Evolutionary conservation across 1,140 invertebrate genomes (phyloP).

Genomic region (Teleogryllus occipitalis): DNA sequence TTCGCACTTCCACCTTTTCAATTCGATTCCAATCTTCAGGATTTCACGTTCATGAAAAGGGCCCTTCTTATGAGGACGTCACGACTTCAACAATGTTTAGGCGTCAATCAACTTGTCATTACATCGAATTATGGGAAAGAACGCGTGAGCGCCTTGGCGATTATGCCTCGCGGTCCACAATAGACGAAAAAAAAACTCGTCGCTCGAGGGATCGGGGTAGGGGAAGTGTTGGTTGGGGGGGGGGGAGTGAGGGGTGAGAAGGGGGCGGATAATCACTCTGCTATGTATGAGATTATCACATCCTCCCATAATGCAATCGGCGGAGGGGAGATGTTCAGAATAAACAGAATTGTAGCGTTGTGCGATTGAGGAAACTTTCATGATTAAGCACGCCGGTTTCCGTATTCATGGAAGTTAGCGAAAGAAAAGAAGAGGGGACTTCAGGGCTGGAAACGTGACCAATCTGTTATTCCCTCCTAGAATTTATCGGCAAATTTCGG

Average conservation of each 20-base stretch:
- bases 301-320: neutral
- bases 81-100: neutral
- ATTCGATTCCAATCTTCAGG: neutral
- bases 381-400: neutral
- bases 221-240: neutral
- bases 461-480: neutral
- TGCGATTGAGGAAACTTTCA: neutral
- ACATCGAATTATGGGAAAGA: neutral
- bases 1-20: neutral
- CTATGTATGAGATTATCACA: neutral
- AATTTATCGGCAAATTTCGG: neutral
- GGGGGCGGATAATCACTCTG: neutral
- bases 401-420: neutral
- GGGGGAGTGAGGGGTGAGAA: too few species aligned
- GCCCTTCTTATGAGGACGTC: too few species aligned
- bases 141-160: neutral
- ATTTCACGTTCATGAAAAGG: neutral
- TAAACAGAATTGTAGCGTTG: neutral
- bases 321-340: neutral
- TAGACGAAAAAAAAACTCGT: neutral
- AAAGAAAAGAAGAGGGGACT: neutral
- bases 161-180: neutral
- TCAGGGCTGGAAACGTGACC: neutral
- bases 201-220: neutral
- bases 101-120: neutral